A percentile compares a stretch with the other conserved stretches of the same genome.
Conservation (phyloP, 2,113 vertebrate genomes). For the Suncus etruscus region DNA sequence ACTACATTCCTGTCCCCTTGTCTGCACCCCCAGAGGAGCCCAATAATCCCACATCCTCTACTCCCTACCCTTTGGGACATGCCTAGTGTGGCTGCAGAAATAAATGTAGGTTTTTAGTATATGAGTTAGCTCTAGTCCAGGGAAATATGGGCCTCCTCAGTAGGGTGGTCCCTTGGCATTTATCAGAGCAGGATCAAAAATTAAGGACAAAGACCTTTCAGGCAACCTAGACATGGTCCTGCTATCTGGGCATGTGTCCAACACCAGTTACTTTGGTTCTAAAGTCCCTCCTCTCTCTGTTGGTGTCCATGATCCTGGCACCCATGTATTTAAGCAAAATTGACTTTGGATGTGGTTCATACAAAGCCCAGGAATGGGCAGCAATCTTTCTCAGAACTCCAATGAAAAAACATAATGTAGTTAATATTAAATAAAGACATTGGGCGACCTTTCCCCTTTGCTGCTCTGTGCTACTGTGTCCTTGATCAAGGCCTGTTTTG, state of each 20-base stretch:
- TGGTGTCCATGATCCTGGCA: neutral
- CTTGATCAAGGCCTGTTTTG: slow-evolving; percentile 84
- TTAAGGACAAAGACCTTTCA: neutral
- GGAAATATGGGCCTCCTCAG: too few species aligned
- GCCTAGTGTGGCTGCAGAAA: too few species aligned
- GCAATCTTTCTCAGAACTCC: slow-evolving; percentile 80
- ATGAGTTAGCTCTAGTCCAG: too few species aligned
- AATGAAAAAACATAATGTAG: slow-evolving; percentile 83
- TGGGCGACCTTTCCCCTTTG: slow-evolving; percentile 79
- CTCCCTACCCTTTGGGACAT: too few species aligned
- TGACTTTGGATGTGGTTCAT: slow-evolving; percentile 84
- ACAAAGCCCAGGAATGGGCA: slow-evolving; percentile 49
- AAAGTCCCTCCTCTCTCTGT: neutral
- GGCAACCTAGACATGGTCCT: fast-evolving
- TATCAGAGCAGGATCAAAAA: neutral
- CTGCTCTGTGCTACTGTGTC: slow-evolving; percentile 77
- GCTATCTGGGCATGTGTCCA: neutral
- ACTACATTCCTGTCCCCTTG: too few species aligned
- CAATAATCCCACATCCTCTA: too few species aligned
- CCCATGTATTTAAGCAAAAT: slow-evolving; percentile 71
- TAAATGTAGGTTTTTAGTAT: too few species aligned
- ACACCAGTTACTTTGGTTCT: neutral
- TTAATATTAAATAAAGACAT: slow-evolving; percentile 89
- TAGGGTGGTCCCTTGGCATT: too few species aligned
- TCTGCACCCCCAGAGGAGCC: too few species aligned